A percentile compares a stretch with the other conserved stretches of the same genome.
These are phyloP conservation scores for Megamerina dolium DNA, from an alignment of 2,888 invertebrate species.

Conservation along the genomic window DNA sequence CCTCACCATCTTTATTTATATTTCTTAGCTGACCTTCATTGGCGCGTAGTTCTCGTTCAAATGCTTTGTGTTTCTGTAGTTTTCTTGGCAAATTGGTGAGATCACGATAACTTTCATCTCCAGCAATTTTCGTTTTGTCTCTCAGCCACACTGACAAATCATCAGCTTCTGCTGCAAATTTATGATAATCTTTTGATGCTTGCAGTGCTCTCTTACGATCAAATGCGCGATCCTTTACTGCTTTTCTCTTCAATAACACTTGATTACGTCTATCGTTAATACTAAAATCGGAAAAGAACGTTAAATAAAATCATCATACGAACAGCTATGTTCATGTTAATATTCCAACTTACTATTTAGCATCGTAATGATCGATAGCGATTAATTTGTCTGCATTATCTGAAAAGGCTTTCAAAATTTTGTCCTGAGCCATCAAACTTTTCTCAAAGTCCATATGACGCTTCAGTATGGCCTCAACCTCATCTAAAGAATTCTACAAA, in stretches of 20 bases:
- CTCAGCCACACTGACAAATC: constrained; percentile 86
- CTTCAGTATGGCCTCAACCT: constrained; percentile 86
- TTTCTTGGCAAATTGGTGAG: constrained; percentile 84
- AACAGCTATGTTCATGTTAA: neutral
- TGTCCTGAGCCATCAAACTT: constrained; percentile 87
- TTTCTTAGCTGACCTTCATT: constrained; percentile 88
- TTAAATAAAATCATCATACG: neutral
- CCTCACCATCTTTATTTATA: constrained; percentile 74
- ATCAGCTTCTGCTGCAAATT: constrained; percentile 87
- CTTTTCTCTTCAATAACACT: constrained; percentile 67
- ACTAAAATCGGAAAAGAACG: constrained; percentile 43
- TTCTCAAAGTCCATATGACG: constrained; percentile 92
- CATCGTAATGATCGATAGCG: constrained; percentile 72
- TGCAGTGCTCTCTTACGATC: constrained; percentile 68
- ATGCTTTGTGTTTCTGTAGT: constrained; percentile 93
- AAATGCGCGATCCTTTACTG: constrained; percentile 68
- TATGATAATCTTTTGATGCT: constrained; percentile 83
- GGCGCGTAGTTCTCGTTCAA: constrained; percentile 88
- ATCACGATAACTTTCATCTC: constrained; percentile 89
- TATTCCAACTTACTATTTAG: constrained; percentile 60
- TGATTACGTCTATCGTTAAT: constrained; percentile 67
- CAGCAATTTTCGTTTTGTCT: constrained; percentile 85
- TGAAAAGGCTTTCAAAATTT: constrained; percentile 74
- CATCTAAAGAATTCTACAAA: constrained; percentile 73
- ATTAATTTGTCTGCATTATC: constrained; percentile 78